Conservation (phyloP, 2,888 invertebrate species). For the Oegoconia quadripuncta region DNA sequence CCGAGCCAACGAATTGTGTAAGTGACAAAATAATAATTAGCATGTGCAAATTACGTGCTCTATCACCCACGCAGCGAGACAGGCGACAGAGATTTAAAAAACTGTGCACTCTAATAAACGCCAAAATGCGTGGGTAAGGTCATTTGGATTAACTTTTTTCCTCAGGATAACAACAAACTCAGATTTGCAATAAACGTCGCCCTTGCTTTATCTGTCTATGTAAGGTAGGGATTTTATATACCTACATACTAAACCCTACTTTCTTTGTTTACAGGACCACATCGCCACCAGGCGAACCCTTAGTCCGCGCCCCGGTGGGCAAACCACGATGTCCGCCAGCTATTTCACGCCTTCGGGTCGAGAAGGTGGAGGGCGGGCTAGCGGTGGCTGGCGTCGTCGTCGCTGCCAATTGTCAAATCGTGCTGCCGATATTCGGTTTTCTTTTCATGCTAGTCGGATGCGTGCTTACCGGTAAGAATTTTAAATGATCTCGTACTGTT, state of each 20-base stretch:
- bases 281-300: conserved; percentile 77
- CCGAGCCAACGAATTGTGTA: conserved; percentile 24
- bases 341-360: conserved; percentile 84
- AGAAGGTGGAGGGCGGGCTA: conserved; percentile 87
- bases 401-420: conserved; percentile 88
- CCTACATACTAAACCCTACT: too few species aligned
- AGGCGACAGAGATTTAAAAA: background rate
- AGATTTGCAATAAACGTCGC: too few species aligned
- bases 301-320: conserved; percentile 75
- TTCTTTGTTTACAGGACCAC: conserved; percentile 56
- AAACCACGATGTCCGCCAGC: conserved; percentile 82
- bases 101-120: too few species aligned
- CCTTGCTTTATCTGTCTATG: too few species aligned
- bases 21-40: conserved; percentile 23
- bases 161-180: too few species aligned
- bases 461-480: conserved; percentile 83
- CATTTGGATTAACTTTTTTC: too few species aligned
- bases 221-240: too few species aligned
- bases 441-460: conserved; percentile 87
- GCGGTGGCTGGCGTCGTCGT: conserved; percentile 88
- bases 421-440: conserved; percentile 87
- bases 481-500: too few species aligned
- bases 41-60: conserved; percentile 1
- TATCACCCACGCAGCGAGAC: background rate
- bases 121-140: too few species aligned